phyloP scores from a whole-genome alignment of 2,797 vertebrate species.

The Delichon dasypus region DNA sequence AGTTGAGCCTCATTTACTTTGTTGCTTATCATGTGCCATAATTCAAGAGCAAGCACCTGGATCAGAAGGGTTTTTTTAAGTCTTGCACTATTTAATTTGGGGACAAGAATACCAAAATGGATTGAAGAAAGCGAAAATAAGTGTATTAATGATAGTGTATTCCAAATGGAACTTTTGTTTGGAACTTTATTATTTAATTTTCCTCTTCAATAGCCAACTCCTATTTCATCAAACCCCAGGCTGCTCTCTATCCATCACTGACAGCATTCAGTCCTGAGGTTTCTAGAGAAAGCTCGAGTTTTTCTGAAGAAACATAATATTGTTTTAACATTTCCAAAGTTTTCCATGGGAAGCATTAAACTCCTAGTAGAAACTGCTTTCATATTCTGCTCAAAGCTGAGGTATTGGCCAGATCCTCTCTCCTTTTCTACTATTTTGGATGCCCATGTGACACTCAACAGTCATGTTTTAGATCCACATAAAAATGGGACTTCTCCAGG shows the following conservation, averaged over 20 bases:
- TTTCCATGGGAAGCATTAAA: background rate
- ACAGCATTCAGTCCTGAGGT: background rate
- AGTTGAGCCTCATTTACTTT: background rate
- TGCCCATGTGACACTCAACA: background rate
- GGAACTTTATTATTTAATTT: background rate
- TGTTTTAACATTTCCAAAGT: background rate
- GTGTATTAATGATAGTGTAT: rapidly evolving
- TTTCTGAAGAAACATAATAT: background rate
- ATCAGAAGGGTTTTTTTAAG: background rate
- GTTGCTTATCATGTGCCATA: background rate
- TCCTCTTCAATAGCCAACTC: background rate
- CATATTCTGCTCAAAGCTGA: background rate
- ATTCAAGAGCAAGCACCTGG: background rate
- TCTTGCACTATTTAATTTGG: background rate
- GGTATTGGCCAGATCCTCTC: background rate
- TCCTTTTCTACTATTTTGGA: background rate
- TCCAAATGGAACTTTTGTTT: background rate
- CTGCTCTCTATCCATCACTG: background rate
- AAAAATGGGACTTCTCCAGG: background rate
- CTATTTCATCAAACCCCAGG: background rate
- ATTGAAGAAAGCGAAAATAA: background rate
- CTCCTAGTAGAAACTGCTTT: background rate
- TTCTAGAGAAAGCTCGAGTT: background rate
- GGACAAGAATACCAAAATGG: background rate
- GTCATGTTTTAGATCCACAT: background rate